Base-by-base conservation (phyloP, 2,113 vertebrate genomes). In the Notarius lentiginosus region DNA sequence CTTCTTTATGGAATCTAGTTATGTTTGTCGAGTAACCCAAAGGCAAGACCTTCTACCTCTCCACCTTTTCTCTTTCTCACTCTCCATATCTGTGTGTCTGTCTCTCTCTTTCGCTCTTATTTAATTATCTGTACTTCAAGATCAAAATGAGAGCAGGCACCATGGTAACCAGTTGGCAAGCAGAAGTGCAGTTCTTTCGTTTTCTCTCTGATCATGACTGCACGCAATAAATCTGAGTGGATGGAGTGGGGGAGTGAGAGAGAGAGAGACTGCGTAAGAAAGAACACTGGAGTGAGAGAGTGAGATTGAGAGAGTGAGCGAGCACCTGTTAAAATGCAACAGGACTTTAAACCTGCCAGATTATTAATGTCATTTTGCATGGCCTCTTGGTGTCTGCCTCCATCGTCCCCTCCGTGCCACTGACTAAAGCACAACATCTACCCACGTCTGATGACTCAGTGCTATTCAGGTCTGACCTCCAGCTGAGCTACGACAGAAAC, bases 91-190 rank as follows among this genome's bases (percentile, higher is more conserved):
- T n/a, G 15, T 47, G 9, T 76, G 5, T 76, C 86, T 56, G 24
- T 56, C n/a, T 55, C 18, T 55, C 53, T 61, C 53, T 66, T n/a
- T 65, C 60, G 30, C 84, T 30, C 47, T 47, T 30, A 87, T 86
- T 87, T 88, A 85, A 87, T 90, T 89, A 89, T 90, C 88, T 86
- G 60, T 85, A 65, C 73, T 79, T 82, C 51, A 60, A 83, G 79
- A 89, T 89, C 81, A 87, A 83, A 90, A 84, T 86, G 85, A 83
- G 82, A 79, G 76, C 77, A 87, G 79, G 76, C 75, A 41, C 87
- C 91, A 91, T 91, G 88, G 89, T 88, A 92, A 91, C 89, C 77
- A 84, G 81, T 86, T 75, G 82, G 79, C 82, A 80, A 83, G 80
- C 61, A 79, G 30, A 88, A 89, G 60, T 86, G 49, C 55, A 56